A percentile compares a stretch with the other conserved stretches of the same genome.
phyloP scores from a whole-genome alignment of 2,888 invertebrate species.

The Atrina japonica region DNA sequence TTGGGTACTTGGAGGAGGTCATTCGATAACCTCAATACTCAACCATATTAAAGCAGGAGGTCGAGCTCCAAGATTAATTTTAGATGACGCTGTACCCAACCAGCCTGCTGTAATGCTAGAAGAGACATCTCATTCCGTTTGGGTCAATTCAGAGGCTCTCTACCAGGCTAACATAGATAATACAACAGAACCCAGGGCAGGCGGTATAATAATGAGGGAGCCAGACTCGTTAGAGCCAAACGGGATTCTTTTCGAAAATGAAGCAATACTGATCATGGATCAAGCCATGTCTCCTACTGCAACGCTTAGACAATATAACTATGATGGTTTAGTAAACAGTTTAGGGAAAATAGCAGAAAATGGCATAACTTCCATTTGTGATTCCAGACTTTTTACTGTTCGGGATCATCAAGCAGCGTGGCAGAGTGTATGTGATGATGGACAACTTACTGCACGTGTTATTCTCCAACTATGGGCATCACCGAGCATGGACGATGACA shows the following conservation, averaged over 20 bases:
- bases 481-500: conserved; percentile 28
- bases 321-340: conserved; percentile 30
- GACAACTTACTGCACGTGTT: conserved; percentile 33
- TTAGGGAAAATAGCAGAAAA: conserved; percentile 17
- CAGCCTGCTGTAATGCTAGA: conserved; percentile 45
- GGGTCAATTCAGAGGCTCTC: conserved; percentile 49
- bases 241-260: conserved; percentile 50
- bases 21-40: conserved; percentile 38
- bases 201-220: conserved; percentile 49
- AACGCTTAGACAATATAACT: conserved; percentile 25
- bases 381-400: conserved; percentile 44
- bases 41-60: conserved; percentile 15
- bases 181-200: conserved; percentile 20
- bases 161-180: conserved; percentile 31
- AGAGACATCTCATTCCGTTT: conserved; percentile 50
- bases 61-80: conserved; percentile 34
- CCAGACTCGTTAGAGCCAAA: conserved; percentile 34
- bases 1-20: conserved; percentile 46
- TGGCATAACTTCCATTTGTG: conserved; percentile 48
- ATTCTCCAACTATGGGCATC: conserved; percentile 48
- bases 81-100: conserved; percentile 36
- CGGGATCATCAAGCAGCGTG: conserved; percentile 34
- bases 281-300: conserved; percentile 34
- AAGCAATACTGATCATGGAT: conserved; percentile 39
- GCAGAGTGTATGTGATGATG: conserved; percentile 31